Evolutionary conservation across 2,888 invertebrate species (phyloP), one percentile per base, ranked within the genome.

Genomic region (Augiades crinisus): DNA sequence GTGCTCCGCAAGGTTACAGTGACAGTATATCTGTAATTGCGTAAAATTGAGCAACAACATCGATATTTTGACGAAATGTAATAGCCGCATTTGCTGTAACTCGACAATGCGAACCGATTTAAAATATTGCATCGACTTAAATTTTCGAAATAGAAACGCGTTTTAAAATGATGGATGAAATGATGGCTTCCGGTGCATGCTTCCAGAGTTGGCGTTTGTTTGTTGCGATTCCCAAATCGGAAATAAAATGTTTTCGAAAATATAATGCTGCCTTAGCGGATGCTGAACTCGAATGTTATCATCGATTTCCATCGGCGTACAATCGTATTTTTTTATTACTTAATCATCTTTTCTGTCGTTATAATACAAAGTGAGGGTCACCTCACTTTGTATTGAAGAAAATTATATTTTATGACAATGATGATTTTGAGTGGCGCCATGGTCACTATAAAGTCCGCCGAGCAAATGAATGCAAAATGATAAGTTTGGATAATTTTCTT

Each of bases 71-170:
- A 43, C 36, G 43, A 50, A 43, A 50, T n/a, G n/a, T n/a, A n/a
- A n/a, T 50, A 50, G 41, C 36, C 41, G 34, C 78, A 81, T 81
- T 78, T 72, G 71, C 61, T 59, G 65, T 60, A 65, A 64, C 63
- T 60, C 67, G 56, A 79, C 81, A 82, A 82, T 81, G 61, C 69
- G 49, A 56, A 64, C 62, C 78, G 73, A 78, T 81, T 77, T 78
- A 70, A 75, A 79, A 79, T 72, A 72, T 72, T 75, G 70, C 70
- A 65, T 65, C 62, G 63, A 65, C 56, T 62, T 64, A 61, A 58
- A 59, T 55, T 60, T 27, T 58, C 54, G 59, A 61, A 56, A 30
- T 51, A 51, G 43, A 16, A 44, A 44, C 36, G 37, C 31, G 37
- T 44, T 51, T 51, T 51, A 44, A 51, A 51, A 44, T 44, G 50